Conservation (phyloP, 2,113 vertebrate genomes). For the Lophura nycthemera region DNA sequence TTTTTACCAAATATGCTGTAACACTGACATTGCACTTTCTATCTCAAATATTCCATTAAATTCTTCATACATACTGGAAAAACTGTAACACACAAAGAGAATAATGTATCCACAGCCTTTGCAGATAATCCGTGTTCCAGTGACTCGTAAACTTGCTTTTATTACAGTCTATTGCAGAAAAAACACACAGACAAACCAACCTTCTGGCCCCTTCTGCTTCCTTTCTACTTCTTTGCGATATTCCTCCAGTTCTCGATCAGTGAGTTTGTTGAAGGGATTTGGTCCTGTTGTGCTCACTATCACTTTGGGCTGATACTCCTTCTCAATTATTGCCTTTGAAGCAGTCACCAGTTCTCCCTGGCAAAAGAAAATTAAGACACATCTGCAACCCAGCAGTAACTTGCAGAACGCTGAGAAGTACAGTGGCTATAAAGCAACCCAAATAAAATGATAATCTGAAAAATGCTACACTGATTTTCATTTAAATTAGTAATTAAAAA, state of each 20-base stretch:
- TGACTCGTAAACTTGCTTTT: background rate
- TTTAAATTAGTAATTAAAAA: background rate
- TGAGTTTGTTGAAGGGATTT: constrained; percentile 95
- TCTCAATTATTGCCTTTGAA: constrained; percentile 98
- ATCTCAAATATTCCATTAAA: background rate
- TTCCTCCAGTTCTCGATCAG: constrained; percentile 93
- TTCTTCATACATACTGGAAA: background rate
- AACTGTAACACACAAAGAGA: background rate
- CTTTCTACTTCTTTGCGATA: constrained; percentile 94
- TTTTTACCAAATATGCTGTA: background rate
- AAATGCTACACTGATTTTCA: background rate
- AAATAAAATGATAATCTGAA: background rate
- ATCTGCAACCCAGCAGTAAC: background rate
- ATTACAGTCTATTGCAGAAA: background rate
- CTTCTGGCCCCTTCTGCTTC: constrained; percentile 92
- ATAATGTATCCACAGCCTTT: background rate
- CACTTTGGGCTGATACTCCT: constrained; percentile 95
- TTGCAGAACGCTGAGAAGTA: background rate
- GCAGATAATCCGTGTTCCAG: background rate
- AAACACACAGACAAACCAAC: constrained; percentile 67
- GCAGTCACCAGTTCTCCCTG: constrained; percentile 97
- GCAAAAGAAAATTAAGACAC: constrained; percentile 30
- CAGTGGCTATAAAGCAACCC: background rate
- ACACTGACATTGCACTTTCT: accelerated
- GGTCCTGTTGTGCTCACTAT: constrained; percentile 94